phyloP scores from a whole-genome alignment of 2,888 invertebrate genomes.

The Agrochola circellaris region DNA sequence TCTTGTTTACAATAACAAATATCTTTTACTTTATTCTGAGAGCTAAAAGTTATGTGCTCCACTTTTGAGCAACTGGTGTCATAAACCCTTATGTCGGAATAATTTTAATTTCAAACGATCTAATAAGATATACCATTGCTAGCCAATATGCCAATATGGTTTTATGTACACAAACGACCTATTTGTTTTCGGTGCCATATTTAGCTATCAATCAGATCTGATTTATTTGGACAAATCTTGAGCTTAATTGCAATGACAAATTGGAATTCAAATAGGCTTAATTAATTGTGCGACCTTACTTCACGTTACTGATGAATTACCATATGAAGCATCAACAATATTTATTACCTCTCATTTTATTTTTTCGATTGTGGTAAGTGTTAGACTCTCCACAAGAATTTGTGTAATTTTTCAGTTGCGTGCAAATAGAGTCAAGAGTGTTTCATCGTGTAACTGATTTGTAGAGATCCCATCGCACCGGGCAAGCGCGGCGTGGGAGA shows the following conservation, averaged over 20 bases:
- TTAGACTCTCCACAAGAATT: not conserved
- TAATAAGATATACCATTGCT: constrained; percentile 56
- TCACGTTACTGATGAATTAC: constrained; percentile 17
- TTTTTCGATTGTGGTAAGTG: not conserved
- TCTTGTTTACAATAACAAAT: constrained; percentile 51
- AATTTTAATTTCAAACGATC: constrained; percentile 50
- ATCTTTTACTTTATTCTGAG: constrained; percentile 59
- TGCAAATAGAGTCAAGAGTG: constrained; percentile 66
- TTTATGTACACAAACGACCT: constrained; percentile 45
- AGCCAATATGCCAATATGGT: constrained; percentile 56
- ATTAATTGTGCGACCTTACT: constrained; percentile 38
- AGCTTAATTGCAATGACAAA: constrained; percentile 58
- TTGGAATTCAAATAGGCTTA: constrained; percentile 45
- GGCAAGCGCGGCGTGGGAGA: constrained; percentile 85
- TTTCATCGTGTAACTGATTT: constrained; percentile 71
- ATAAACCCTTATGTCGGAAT: constrained; percentile 60
- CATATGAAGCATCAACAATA: constrained; percentile 3
- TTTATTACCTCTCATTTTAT: not conserved
- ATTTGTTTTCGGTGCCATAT: constrained; percentile 62
- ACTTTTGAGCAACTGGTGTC: constrained; percentile 56
- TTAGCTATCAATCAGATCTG: constrained; percentile 63
- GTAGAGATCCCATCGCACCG: constrained; percentile 81
- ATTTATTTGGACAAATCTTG: constrained; percentile 62
- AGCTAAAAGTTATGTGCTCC: constrained; percentile 54
- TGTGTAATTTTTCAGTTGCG: constrained; percentile 52